Percentiles rank a stretch among this genome's conserved stretches.
Evolutionary conservation across 2,888 invertebrate genomes (phyloP).

Genomic region (Masnerella sp.): DNA sequence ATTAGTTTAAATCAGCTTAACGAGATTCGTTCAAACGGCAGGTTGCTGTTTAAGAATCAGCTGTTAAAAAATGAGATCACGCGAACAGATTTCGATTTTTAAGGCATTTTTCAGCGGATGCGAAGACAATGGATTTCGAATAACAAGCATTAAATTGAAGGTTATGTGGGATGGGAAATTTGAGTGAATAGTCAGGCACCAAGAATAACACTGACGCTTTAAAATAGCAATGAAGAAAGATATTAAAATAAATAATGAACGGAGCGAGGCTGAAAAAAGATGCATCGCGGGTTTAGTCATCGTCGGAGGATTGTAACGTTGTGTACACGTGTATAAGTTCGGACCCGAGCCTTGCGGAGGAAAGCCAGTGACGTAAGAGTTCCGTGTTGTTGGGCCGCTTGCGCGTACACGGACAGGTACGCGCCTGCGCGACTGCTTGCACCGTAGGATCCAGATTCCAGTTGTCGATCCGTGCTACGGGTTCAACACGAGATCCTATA

Average conservation of each 20-base stretch:
- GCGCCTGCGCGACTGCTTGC: slow-evolving; percentile 43
- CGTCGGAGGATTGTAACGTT: slow-evolving; percentile 52
- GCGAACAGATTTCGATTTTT: no score
- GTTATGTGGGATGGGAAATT: no score
- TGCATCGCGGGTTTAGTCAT: slow-evolving; percentile 52
- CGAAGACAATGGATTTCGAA: slow-evolving; percentile 1
- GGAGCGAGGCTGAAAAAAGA: slow-evolving; percentile 32
- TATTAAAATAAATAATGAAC: slow-evolving; percentile 46
- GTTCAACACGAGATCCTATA: slow-evolving; percentile 68
- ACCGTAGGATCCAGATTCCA: slow-evolving; percentile 69
- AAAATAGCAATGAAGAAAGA: slow-evolving; percentile 40
- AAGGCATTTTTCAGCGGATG: background rate
- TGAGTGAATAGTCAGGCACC: slow-evolving; percentile 12
- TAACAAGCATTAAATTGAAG: no score
- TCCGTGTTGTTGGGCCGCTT: slow-evolving; percentile 66
- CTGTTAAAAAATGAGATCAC: no score
- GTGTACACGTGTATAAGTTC: slow-evolving; percentile 55
- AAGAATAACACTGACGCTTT: slow-evolving; percentile 26
- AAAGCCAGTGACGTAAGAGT: slow-evolving; percentile 70
- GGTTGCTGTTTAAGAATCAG: no score
- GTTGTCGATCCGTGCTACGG: slow-evolving; percentile 68
- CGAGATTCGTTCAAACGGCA: slow-evolving; percentile 35
- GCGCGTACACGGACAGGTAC: slow-evolving; percentile 37
- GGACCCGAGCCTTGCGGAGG: slow-evolving; percentile 47
- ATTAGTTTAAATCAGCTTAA: slow-evolving; percentile 49